Evolutionary conservation across 2,797 vertebrate species (phyloP), one percentile per base, ranked within the genome.

Genomic region (Sebastes dallii): DNA sequence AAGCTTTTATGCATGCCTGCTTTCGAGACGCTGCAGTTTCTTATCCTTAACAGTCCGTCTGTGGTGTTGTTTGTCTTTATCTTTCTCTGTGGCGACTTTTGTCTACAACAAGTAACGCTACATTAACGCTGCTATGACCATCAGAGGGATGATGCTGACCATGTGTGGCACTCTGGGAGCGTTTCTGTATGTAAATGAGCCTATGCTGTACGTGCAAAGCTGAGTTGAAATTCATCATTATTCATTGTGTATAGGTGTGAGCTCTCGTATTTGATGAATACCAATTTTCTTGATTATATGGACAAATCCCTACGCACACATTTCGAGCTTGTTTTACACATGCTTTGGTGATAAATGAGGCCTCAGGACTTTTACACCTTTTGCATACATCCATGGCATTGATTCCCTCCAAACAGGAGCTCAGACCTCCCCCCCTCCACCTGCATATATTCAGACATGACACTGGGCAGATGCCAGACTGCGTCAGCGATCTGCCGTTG

Each of bases 401-500:
- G 1, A 71, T 69, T 71, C 50, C 36, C 29, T 77, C 65, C 55
- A 72, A 70, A 61, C 46, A 70, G 65, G 62, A 46, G 72, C 30
- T 66, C 55, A 30, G 64, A 58, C 59, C 55, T 8, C 36, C 46
- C 56, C 42, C 46, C 75, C 61, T 46, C 77, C 71, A 75, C 69
- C 72, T 55, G 42, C 30, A 39, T 36, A 54, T 39, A 34, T 16
- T 58, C 65, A 77, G 60, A 72, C 12, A 4, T 34, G 66, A 77
- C 3, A 16, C 54, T 5, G 62, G 46, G 64, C 83, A 78, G 85
- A 80, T 14, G 42, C 77, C 75, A 60, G 80, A 39, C 61, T 83
- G 77, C 61, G 32, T 81, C 87, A 88, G 65, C 70, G 14, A 80
- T 66, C 75, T 59, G 54, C 78, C 54, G 68, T 72, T 59, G 54